Base-by-base conservation (phyloP, 2,888 invertebrate genomes). In the Taenaris catops region DNA sequence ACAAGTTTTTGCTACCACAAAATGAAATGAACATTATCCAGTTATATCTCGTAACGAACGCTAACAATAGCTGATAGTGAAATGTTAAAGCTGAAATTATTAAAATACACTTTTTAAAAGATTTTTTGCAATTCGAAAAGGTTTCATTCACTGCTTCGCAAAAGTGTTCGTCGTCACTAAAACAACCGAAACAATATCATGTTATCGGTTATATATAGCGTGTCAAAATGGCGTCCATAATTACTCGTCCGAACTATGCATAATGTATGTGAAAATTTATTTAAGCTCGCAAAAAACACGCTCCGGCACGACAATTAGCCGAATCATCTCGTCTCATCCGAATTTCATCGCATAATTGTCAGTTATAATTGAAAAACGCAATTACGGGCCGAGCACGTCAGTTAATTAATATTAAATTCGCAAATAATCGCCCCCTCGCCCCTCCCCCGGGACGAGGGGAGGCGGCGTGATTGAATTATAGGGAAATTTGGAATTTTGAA, bases 321-420 rank as follows among this genome's bases (percentile, higher is more conserved):
- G 57, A 58, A 59, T 69, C 64, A 68, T 63, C 68, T 61, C 63
- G 61, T 52, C 70, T 70, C 73, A 70, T 78, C 73, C 70, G 59
- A 69, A 71, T 73, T 75, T 67, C 74, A 68, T 69, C 72, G 72
- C 70, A 69, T 80, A 81, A 83, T 81, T 81, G 84, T 80, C 83
- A 80, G 70, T 67, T 72, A 66, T 83, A 84, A 84, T 86, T 84
- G 84, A 84, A 84, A 84, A 86, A 84, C 81, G 78, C 74, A 83
- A 84, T 84, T 83, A 84, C 67, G 57, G 59, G 56, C 56, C 64
- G 70, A 69, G 71, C 70, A 72, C 71, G 78, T 70, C 71, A 66
- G 76, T 80, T 87, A 87, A 87, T 87, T 86, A 87, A 84, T 86
- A 86, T 84, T 84, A 86, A 87, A 87, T 87, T 87, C 76, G 80